phyloP scores from a whole-genome alignment of 2,888 invertebrate genomes.

The Deilephila porcellus region DNA sequence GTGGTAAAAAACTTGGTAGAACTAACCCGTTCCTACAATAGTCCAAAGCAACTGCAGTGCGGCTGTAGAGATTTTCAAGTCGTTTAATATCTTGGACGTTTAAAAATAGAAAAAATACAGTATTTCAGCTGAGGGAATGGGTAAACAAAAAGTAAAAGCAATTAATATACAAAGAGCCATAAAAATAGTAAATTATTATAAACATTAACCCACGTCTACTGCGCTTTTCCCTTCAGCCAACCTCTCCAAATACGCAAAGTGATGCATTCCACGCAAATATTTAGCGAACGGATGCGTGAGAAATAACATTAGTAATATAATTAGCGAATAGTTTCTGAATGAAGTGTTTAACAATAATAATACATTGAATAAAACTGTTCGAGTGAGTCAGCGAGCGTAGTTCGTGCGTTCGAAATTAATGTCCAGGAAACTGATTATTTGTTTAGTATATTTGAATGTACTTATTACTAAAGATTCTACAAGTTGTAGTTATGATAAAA shows the following conservation, averaged over 20 bases:
- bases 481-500: no score
- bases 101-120: no score
- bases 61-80: no score
- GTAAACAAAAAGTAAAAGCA: not conserved
- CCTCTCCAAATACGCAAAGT: not conserved
- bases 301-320: conserved; percentile 17
- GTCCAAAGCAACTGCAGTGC: no score
- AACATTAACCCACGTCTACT: not conserved
- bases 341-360: conserved; percentile 20
- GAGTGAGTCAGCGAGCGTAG: not conserved
- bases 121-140: not conserved
- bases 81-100: no score
- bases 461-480: no score
- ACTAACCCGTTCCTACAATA: no score
- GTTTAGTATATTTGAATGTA: no score
- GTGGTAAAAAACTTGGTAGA: no score
- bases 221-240: not conserved
- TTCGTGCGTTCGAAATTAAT: not conserved
- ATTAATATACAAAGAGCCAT: not conserved
- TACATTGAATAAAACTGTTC: conserved; percentile 19
- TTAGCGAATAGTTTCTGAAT: conserved; percentile 23
- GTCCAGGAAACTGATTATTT: not conserved
- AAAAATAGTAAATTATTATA: not conserved
- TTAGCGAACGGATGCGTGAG: conserved; percentile 10
- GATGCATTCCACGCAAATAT: not conserved